phyloP scores from a whole-genome alignment of 2,113 vertebrate genomes.

The Campylomormyrus numenius region DNA sequence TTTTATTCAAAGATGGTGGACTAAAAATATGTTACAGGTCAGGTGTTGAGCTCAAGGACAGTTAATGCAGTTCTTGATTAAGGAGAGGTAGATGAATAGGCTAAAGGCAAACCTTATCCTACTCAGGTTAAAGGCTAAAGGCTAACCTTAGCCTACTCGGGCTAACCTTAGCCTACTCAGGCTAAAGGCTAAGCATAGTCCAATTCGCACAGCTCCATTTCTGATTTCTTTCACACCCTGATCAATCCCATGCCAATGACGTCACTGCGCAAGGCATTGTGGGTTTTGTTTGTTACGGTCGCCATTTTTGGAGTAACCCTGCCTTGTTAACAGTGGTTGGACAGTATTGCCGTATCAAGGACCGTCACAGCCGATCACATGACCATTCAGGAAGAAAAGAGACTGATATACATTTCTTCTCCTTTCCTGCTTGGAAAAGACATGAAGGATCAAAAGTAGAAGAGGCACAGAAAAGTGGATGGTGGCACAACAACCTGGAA shows the following conservation, averaged over 20 bases:
- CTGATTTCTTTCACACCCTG: slow-evolving; percentile 46
- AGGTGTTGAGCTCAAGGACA: slow-evolving; percentile 35
- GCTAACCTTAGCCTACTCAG: slow-evolving; percentile 25
- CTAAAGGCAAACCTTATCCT: slow-evolving; percentile 17
- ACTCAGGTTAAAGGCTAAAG: slow-evolving; percentile 1
- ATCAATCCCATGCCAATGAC: not conserved
- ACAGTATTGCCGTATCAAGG: no score
- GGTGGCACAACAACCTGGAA: no score
- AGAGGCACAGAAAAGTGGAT: no score
- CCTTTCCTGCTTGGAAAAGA: no score
- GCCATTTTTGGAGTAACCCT: no score
- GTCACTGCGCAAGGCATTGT: no score
- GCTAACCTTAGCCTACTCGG: not conserved
- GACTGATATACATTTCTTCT: no score
- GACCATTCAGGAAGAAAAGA: no score
- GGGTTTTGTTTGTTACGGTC: no score
- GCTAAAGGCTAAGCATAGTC: not conserved
- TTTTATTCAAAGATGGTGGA: slow-evolving; percentile 35
- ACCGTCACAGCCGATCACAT: no score
- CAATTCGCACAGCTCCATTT: slow-evolving; percentile 42
- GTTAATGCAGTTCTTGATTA: slow-evolving; percentile 39
- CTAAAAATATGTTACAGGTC: slow-evolving; percentile 26
- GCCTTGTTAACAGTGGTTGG: no score
- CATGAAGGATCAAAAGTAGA: no score
- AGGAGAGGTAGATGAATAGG: slow-evolving; percentile 28